phyloP scores from a whole-genome alignment of 2,888 invertebrate species.

The Auanema freiburgensis region DNA sequence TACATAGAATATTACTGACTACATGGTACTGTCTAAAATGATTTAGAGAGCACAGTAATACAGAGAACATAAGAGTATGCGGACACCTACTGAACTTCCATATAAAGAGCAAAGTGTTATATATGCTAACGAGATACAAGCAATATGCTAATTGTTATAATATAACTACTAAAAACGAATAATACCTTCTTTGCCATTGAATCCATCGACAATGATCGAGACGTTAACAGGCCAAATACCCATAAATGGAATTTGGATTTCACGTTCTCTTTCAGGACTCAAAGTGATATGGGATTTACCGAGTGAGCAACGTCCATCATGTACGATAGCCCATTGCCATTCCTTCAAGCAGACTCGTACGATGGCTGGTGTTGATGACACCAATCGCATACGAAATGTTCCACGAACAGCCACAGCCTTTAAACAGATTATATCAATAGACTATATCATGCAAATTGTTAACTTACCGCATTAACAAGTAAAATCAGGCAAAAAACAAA shows the following conservation, averaged over 20 bases:
- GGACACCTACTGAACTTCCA: neutral
- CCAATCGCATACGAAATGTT: neutral
- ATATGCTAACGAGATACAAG: too few relatives aligned
- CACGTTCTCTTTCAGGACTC: neutral
- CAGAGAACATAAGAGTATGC: neutral
- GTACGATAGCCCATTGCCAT: neutral
- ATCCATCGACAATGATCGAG: neutral
- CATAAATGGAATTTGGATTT: neutral
- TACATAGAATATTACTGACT: too few relatives aligned
- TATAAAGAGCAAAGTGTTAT: too few relatives aligned
- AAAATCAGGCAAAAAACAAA: too few relatives aligned
- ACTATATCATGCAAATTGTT: too few relatives aligned
- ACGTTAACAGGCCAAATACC: constrained; percentile 2
- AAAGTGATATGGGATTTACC: neutral
- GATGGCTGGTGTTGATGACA: neutral
- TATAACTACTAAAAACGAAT: neutral
- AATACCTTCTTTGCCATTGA: constrained; percentile 1
- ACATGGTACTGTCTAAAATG: too few relatives aligned
- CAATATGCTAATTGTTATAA: neutral
- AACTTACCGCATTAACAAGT: too few relatives aligned
- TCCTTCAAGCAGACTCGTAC: constrained; percentile 2
- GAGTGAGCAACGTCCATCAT: neutral
- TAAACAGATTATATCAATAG: neutral
- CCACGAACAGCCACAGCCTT: neutral
- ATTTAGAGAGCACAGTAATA: too few relatives aligned